phyloP scores from a whole-genome alignment of 2,797 vertebrate genomes.

The Cossypha dichroa region DNA sequence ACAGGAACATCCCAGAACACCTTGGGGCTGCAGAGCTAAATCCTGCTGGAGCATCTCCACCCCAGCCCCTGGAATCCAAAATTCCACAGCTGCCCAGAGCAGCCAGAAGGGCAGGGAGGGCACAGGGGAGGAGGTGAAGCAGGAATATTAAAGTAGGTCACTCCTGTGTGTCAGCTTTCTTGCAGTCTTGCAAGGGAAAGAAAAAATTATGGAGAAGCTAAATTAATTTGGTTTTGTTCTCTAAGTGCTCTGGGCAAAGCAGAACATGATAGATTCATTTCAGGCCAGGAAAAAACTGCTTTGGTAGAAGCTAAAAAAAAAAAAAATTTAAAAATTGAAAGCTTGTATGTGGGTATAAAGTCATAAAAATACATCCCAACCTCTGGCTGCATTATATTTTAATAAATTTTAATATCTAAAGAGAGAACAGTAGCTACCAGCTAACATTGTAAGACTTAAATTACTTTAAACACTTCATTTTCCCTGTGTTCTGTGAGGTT shows the following conservation, averaged over 20 bases:
- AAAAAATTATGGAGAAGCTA: neutral
- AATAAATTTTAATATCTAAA: neutral
- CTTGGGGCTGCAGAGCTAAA: neutral
- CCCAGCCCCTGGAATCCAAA: fast-evolving
- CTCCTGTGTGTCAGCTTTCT: neutral
- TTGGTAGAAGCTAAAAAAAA: neutral
- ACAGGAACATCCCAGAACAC: neutral
- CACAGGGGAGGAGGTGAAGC: neutral
- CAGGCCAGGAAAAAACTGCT: neutral
- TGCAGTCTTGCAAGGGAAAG: neutral
- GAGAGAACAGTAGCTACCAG: neutral
- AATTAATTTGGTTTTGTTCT: conserved; percentile 45
- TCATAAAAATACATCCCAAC: neutral
- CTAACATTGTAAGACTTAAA: neutral
- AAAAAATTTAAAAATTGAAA: neutral
- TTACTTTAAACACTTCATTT: neutral
- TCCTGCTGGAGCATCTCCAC: neutral
- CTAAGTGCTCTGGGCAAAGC: neutral
- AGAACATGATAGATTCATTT: neutral
- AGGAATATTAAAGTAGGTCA: conserved; percentile 12
- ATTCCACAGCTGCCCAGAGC: neutral
- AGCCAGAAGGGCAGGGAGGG: neutral
- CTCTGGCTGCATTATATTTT: neutral
- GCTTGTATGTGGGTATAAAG: neutral
- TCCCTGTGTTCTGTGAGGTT: neutral